Percentiles rank a stretch among this genome's conserved stretches.
phyloP scores from a whole-genome alignment of 2,113 vertebrate species.

The Myxocyprinus asiaticus region DNA sequence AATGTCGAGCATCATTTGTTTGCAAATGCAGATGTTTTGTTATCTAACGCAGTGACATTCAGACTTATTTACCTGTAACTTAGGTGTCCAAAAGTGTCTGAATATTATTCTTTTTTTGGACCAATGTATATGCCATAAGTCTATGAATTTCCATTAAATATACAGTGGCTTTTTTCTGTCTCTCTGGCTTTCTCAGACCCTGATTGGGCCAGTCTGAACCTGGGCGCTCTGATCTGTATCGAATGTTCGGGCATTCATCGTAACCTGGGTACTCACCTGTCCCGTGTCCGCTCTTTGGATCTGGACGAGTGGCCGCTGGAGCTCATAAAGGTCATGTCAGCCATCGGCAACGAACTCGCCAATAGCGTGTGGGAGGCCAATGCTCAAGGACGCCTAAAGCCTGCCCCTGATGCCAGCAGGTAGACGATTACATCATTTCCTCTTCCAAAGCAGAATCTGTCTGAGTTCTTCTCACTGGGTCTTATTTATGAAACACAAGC shows the following conservation, averaged over 20 bases:
- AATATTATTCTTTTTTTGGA: no score
- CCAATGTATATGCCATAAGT: no score
- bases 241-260: conserved; percentile 98
- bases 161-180: not conserved
- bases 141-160: no score
- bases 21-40: no score
- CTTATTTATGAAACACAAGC: no score
- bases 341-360: conserved; percentile 93
- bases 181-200: conserved; percentile 76
- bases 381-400: conserved; percentile 87
- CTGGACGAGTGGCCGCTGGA: conserved; percentile 96
- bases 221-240: conserved; percentile 96
- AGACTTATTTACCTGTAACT: no score
- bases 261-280: conserved; percentile 94
- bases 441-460: no score
- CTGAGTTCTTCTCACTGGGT: no score
- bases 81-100: no score
- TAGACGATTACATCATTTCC: conserved; percentile 58
- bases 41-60: no score
- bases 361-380: conserved; percentile 94
- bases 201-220: conserved; percentile 96
- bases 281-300: conserved; percentile 92
- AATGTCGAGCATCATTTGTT: no score
- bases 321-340: conserved; percentile 93
- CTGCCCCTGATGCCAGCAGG: conserved; percentile 87